These are phyloP conservation scores for Syrphus vitripennis DNA, from an alignment of 2,888 invertebrate genomes.

Conservation along the genomic window DNA sequence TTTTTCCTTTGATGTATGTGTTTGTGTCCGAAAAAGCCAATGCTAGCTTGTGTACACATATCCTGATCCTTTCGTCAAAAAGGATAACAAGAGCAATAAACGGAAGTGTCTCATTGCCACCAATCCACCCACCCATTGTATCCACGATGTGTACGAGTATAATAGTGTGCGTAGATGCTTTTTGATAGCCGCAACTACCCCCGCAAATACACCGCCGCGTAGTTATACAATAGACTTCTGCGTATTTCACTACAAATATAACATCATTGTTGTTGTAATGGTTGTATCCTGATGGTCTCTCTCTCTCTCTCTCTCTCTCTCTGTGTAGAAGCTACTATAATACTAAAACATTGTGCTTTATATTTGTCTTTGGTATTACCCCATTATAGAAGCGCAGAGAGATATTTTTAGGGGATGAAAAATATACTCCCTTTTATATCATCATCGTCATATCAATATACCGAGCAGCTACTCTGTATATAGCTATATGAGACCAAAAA, in stretches of 20 bases:
- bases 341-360: background rate
- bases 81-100: slow-evolving; percentile 56
- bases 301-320: slow-evolving; percentile 20
- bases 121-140: background rate
- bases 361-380: background rate
- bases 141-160: background rate
- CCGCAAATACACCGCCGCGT: background rate
- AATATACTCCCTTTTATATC: slow-evolving; percentile 28
- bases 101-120: slow-evolving; percentile 61
- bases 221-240: slow-evolving; percentile 43
- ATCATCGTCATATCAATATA: background rate
- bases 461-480: slow-evolving; percentile 13
- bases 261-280: slow-evolving; percentile 18
- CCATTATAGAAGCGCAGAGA: slow-evolving; percentile 30
- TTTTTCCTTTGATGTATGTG: background rate
- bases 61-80: slow-evolving; percentile 27
- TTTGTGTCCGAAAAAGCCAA: slow-evolving; percentile 1
- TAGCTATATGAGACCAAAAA: background rate
- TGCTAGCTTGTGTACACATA: background rate
- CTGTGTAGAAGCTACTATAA: background rate
- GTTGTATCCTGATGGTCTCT: slow-evolving; percentile 11
- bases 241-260: slow-evolving; percentile 25
- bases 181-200: background rate
- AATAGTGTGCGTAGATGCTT: slow-evolving; percentile 21
- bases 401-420: slow-evolving; percentile 57